Conservation (phyloP, 2,888 invertebrate species). For the Acronicta leporina region DNA sequence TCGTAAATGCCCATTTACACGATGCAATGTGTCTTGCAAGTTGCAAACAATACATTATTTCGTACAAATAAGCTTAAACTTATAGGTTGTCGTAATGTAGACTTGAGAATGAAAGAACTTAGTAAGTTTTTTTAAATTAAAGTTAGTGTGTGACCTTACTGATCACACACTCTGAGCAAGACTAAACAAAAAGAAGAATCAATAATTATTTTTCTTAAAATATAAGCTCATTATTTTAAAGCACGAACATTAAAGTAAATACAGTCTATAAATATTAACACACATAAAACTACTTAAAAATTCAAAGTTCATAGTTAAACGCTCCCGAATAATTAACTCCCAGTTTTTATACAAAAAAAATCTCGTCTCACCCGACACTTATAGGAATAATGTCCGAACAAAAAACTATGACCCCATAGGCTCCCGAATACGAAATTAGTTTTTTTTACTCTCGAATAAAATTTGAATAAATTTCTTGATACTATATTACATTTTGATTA, state of each 20-base stretch:
- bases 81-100: too few species aligned
- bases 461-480: conserved; percentile 65
- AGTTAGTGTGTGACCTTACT: too few species aligned
- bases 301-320: conserved; percentile 25
- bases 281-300: conserved; percentile 20
- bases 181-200: too few species aligned
- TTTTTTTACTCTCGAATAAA: conserved; percentile 60
- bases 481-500: conserved; percentile 51
- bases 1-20: too few species aligned
- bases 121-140: too few species aligned
- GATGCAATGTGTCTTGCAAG: too few species aligned
- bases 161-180: too few species aligned
- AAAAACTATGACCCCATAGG: conserved; percentile 56
- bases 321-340: conserved; percentile 44
- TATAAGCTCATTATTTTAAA: conserved; percentile 8
- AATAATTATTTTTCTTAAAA: too few species aligned
- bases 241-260: not conserved
- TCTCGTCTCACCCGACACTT: conserved; percentile 48
- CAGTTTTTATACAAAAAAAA: conserved; percentile 39
- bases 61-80: too few species aligned
- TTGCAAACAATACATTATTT: too few species aligned
- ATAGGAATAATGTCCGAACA: conserved; percentile 57
- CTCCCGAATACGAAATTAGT: conserved; percentile 65
- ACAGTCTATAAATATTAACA: conserved; percentile 12
- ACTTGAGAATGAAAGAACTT: too few species aligned